These are phyloP conservation scores for Stenurella melanura DNA, from an alignment of 2,888 invertebrate species.

Conservation along the genomic window DNA sequence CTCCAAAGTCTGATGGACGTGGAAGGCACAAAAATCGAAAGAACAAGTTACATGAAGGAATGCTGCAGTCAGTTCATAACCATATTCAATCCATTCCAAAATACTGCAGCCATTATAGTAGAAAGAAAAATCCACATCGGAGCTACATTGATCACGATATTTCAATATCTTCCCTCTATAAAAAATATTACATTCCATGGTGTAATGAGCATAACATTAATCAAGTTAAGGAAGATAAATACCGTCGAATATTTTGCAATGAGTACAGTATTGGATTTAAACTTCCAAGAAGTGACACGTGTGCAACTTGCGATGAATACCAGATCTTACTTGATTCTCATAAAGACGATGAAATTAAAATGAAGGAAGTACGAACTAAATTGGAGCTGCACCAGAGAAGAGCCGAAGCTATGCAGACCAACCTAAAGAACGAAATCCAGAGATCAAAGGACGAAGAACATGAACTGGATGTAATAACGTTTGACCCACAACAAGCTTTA, in stretches of 20 bases:
- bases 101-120: constrained; percentile 43
- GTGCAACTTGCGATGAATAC: constrained; percentile 46
- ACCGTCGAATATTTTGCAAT: no score
- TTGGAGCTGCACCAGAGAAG: constrained; percentile 49
- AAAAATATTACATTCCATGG: constrained; percentile 14
- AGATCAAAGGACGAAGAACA: no score
- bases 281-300: no score
- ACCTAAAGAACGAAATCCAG: constrained; percentile 47
- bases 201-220: constrained; percentile 2
- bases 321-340: constrained; percentile 50
- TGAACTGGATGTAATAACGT: no score
- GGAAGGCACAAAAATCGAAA: constrained; percentile 41
- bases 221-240: no score
- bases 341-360: constrained; percentile 10
- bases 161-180: constrained; percentile 15
- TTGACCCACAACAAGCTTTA: no score
- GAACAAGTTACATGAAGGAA: constrained; percentile 45
- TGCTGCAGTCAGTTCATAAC: constrained; percentile 42
- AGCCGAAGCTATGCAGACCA: constrained; percentile 51
- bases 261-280: no score
- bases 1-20: constrained; percentile 26
- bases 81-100: constrained; percentile 52
- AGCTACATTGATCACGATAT: constrained; percentile 26
- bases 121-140: constrained; percentile 33
- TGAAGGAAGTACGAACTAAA: constrained; percentile 11